Evolutionary conservation across 2,888 invertebrate species (phyloP), one percentile per base, ranked within the genome.

Genomic region (Nematopogon swammerdamellus): DNA sequence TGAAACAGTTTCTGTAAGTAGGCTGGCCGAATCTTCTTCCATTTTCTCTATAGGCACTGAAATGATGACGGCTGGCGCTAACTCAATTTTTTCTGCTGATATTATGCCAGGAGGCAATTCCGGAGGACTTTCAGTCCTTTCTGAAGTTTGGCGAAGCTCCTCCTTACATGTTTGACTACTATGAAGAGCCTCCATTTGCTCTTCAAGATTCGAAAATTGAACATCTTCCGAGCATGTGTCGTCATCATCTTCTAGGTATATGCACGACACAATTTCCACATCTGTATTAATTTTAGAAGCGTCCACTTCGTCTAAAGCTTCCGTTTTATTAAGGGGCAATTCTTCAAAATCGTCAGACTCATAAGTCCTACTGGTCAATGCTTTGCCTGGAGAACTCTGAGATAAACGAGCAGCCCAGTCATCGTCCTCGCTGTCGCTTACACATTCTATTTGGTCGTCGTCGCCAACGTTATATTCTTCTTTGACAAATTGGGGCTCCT

Each of bases 381-480:
- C 67, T 57, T 75, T 75, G 2, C 67, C 67, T 18, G 74, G 71
- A 53, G 77, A 71, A 54, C 64, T 73, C 60, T 82, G 82, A 2
- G 85, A 74, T 43, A 85, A 75, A 45, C 83, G 76, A 45, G 70
- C 59, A 17, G 72, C 69, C 69, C 84, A 82, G 49, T 80, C 65
- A 49, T 80, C 76, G 48, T 77, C 73, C 56, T 81, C 81, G 61
- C 81, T 82, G 47, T 82, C 81, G 60, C 77, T 81, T 30, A 80
- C 74, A 60, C 70, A 70, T 47, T 71, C 71, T 48, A 76, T 60
- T 55, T 60, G 57, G 60, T 73, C 70, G 60, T 49, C 29, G 3
- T 73, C 70, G 64, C 68, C 68, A 19, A 64, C 66, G 36, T 68
- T 57, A 58, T 70, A 68, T 57, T 75, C 72, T 56, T 75, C 72